Conservation (phyloP, 2,797 vertebrate species). For the Chloroceryle inda region DNA sequence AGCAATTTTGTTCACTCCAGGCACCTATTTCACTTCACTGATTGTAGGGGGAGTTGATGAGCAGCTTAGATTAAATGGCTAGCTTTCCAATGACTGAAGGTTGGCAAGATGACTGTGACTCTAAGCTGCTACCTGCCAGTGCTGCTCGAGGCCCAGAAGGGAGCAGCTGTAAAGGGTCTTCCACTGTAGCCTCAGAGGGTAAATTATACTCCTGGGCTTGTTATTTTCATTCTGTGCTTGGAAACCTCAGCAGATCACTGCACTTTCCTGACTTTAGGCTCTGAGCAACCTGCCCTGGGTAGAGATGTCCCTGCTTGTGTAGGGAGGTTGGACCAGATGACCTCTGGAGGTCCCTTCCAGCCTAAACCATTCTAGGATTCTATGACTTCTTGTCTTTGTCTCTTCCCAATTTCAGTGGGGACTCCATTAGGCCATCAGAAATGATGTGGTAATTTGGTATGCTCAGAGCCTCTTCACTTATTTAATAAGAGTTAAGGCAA, state of each 20-base stretch:
- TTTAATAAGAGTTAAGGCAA: slow-evolving; percentile 35
- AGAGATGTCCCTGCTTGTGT: too few species aligned
- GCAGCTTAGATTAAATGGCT: not conserved
- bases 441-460: not conserved
- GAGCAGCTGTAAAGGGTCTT: not conserved
- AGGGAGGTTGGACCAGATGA: too few species aligned
- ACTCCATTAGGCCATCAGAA: slow-evolving; percentile 48
- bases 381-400: slow-evolving; percentile 23
- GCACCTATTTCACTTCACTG: not conserved
- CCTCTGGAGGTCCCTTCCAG: too few species aligned
- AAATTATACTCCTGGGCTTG: not conserved
- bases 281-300: too few species aligned
- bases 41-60: not conserved
- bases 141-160: not conserved
- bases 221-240: not conserved
- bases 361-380: too few species aligned
- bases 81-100: not conserved
- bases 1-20: not conserved
- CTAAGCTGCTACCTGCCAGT: not conserved
- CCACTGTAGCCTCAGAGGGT: not conserved
- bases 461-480: slow-evolving; percentile 41
- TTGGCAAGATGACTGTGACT: not conserved
- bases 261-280: not conserved
- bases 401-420: slow-evolving; percentile 13
- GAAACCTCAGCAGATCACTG: not conserved